Conservation (phyloP, 1,140 invertebrate genomes). For the Stegodyphus mimosarum region DNA sequence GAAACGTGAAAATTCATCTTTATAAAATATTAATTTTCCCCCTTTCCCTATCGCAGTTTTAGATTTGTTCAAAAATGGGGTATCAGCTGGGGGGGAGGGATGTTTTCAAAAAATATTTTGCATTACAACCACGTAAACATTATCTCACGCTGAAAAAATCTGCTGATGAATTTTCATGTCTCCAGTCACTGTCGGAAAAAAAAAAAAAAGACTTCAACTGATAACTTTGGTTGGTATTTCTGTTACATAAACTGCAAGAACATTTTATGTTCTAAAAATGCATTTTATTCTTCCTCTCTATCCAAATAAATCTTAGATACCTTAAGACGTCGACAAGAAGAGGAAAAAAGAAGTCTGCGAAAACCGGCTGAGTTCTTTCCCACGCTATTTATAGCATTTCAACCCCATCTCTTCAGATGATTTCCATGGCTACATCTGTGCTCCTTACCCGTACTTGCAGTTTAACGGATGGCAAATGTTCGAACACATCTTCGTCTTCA, state of each 20-base stretch:
- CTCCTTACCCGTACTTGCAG: background rate
- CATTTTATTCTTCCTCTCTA: background rate
- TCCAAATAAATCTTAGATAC: background rate
- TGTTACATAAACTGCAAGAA: background rate
- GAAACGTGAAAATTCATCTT: no score
- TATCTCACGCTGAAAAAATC: no score
- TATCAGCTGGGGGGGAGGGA: no score
- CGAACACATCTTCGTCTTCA: no score
- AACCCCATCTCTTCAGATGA: slow-evolving; percentile 2
- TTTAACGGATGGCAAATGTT: background rate
- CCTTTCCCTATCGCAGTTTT: no score
- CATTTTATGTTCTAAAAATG: background rate
- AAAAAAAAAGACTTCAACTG: no score
- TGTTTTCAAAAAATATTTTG: no score
- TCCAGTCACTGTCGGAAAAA: no score
- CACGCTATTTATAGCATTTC: slow-evolving; percentile 25
- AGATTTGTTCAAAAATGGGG: no score
- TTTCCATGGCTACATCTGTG: background rate
- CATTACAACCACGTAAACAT: no score
- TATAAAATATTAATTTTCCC: no score
- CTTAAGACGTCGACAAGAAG: background rate
- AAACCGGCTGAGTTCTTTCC: background rate
- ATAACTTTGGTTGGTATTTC: background rate
- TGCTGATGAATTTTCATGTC: no score
- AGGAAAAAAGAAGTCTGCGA: slow-evolving; percentile 5